Evolutionary conservation across 2,113 vertebrate species (phyloP), one percentile per base, ranked within the genome.

Genomic region (Spilogale gracilis): DNA sequence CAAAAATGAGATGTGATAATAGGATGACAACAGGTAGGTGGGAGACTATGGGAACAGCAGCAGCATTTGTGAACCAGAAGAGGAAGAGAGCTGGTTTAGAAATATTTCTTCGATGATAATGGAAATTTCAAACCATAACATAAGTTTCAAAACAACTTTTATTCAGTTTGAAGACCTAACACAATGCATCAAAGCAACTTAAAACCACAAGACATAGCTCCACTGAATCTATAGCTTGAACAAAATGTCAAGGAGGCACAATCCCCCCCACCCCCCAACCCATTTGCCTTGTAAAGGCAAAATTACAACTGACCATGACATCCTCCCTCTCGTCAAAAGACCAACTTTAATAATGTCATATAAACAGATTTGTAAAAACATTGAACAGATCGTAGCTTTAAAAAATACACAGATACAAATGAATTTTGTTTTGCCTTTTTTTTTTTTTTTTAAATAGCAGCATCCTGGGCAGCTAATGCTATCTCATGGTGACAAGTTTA

Each of bases 101-200:
- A 82, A 50, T 8, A 91, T 4, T 76, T 78, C 73, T 82, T 63
- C 21, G 21, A 52, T 25, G 58, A 71, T n/a, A 17, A 97, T 0
- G 93, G 74, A 93, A 87, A 92, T 82, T 83, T 82, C 61, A 92
- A 89, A 71, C 30, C 79, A 50, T 61, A 81, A 81, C 23, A 82
- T 86, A 96, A 97, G 96, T 99, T 99, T 99, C 98, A 99, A 99
- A 99, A 99, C 98, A 98, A 99, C 73, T 97, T 99, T 99, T 99
- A 99, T 99, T 99, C 98, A 98, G 98, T 98, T 99, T 98, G 98
- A 99, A 99, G 99, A 99, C 98, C 99, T 99, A 99, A 98, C 99
- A 99, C 99, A 99, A 98, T 98, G 99, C 97, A 99, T 99, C 97
- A 98, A 99, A 99, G 99, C 98, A 99, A 99, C 98, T 99, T 97